Evolutionary conservation across 1,140 invertebrate genomes (phyloP).

Genomic region (Physella acuta): DNA sequence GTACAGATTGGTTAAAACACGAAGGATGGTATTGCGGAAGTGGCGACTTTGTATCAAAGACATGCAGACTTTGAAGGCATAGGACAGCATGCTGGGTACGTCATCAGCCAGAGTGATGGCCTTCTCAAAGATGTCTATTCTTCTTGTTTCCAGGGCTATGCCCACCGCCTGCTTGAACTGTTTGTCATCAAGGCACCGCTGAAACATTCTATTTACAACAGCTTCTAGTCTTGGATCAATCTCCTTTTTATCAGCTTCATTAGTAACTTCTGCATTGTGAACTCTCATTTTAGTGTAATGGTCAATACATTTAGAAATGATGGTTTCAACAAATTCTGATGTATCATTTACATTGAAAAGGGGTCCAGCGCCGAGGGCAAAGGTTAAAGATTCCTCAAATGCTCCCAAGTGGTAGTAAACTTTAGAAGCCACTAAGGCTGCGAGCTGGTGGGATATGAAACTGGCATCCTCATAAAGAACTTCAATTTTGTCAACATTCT

Average conservation of each 20-base stretch:
- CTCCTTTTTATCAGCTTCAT: conserved; percentile 64
- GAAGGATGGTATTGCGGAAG: conserved; percentile 86
- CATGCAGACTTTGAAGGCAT: conserved; percentile 95
- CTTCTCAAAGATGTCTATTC: conserved; percentile 93
- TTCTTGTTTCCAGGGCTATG: conserved; percentile 88
- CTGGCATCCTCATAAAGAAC: conserved; percentile 89
- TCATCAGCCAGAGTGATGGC: conserved; percentile 89
- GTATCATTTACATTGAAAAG: conserved; percentile 91
- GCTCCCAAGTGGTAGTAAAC: conserved; percentile 97
- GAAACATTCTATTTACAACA: conserved; percentile 96
- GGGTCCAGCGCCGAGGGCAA: conserved; percentile 88
- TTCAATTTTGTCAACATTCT: conserved; percentile 96
- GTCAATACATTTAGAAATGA: conserved; percentile 92
- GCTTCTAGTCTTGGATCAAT: conserved; percentile 88
- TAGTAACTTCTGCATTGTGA: conserved; percentile 62
- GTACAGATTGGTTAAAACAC: conserved; percentile 87
- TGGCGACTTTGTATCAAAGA: conserved; percentile 89
- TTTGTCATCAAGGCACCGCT: conserved; percentile 88
- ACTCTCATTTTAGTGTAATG: conserved; percentile 88
- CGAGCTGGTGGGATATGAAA: conserved; percentile 85
- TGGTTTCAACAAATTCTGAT: conserved; percentile 95
- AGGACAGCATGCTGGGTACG: conserved; percentile 84
- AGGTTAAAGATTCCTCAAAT: conserved; percentile 92
- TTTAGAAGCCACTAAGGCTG: conserved; percentile 96
- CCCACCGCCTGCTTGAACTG: conserved; percentile 85